Evolutionary conservation across 2,113 vertebrate genomes (phyloP).

Genomic region (Nanger granti): DNA sequence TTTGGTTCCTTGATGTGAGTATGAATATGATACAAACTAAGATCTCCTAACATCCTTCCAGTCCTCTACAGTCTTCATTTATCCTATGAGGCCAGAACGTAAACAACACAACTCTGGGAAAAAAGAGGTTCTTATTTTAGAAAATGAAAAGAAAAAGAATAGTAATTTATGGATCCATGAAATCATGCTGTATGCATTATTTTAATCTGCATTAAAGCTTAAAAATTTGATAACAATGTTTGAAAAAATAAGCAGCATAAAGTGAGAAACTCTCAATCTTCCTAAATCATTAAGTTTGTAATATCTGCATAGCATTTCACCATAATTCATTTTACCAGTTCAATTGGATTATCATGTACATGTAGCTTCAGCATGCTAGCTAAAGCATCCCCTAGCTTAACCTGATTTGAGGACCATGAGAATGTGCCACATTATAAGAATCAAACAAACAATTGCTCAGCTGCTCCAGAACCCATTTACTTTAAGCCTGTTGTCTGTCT

Average conservation of each 20-base stretch:
- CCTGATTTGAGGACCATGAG: neutral
- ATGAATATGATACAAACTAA: neutral
- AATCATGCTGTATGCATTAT: neutral
- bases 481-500: conserved; percentile 21
- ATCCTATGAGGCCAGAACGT: neutral
- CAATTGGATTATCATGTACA: neutral
- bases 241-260: neutral
- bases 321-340: neutral
- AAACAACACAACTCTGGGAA: neutral
- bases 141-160: neutral
- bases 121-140: neutral
- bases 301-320: neutral
- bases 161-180: neutral
- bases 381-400: neutral
- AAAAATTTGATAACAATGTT: neutral
- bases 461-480: neutral
- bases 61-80: neutral
- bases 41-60: neutral
- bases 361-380: neutral
- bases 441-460: neutral
- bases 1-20: neutral
- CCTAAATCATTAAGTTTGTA: neutral
- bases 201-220: neutral
- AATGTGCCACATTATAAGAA: neutral
- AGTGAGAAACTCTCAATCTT: neutral